Conservation (phyloP, 2,113 vertebrate genomes). For the Proteles cristata region DNA sequence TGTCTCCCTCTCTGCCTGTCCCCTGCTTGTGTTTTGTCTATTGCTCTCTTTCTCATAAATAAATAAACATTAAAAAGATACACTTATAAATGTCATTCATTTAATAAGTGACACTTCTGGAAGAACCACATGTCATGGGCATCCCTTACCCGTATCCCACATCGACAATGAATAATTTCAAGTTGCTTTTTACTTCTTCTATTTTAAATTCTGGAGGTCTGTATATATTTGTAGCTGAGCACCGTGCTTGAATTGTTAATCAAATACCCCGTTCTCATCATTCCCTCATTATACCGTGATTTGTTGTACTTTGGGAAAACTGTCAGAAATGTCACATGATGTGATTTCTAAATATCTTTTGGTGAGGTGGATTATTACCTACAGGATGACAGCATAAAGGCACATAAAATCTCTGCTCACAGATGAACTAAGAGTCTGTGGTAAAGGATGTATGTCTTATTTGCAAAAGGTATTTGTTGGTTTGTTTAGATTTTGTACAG, state of each 20-base stretch:
- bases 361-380: not conserved
- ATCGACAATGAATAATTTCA: not conserved
- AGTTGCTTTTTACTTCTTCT: not conserved
- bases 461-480: not conserved
- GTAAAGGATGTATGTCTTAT: not conserved
- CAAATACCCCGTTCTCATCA: not conserved
- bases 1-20: too few relatives aligned
- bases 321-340: conserved; percentile 19
- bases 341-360: not conserved
- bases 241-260: not conserved
- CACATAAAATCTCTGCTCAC: not conserved
- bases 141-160: not conserved
- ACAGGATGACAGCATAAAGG: not conserved
- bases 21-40: too few relatives aligned
- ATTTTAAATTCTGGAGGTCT: not conserved
- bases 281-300: not conserved
- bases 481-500: not conserved
- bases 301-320: not conserved
- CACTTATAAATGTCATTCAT: not conserved
- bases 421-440: not conserved
- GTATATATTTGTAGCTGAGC: not conserved
- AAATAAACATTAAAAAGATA: too few relatives aligned
- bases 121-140: not conserved
- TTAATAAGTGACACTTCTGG: not conserved
- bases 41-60: too few relatives aligned